Evolutionary conservation across 2,113 vertebrate species (phyloP).

Genomic region (Notiomystis cincta): DNA sequence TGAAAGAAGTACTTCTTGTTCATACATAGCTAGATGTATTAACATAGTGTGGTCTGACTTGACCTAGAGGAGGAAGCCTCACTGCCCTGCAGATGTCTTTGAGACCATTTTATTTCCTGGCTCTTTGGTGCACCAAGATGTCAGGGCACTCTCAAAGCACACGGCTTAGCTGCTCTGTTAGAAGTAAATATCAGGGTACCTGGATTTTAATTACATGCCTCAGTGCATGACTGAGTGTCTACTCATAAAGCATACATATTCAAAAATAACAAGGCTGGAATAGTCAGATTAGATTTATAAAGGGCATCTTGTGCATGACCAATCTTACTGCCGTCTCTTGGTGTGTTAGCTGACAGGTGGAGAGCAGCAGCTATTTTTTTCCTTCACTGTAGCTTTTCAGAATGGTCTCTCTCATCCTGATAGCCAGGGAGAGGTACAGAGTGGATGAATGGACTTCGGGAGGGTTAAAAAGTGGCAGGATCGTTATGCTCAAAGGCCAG

Average conservation of each 20-base stretch:
- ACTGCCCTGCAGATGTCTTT: neutral
- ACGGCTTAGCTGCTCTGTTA: neutral
- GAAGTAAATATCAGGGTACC: neutral
- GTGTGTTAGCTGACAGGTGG: neutral
- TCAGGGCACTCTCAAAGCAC: neutral
- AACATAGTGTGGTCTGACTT: neutral
- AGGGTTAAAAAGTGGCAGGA: neutral
- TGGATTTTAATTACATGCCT: neutral
- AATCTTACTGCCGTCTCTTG: neutral
- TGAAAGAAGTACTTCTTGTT: neutral
- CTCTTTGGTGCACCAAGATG: rapidly evolving
- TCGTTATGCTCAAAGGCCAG: neutral
- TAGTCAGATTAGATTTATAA: neutral
- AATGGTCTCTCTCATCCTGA: neutral
- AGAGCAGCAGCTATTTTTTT: neutral
- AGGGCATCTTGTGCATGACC: neutral
- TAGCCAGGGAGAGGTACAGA: neutral
- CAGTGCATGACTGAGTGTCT: neutral
- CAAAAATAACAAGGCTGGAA: neutral
- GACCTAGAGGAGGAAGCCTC: neutral
- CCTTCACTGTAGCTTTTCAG: neutral
- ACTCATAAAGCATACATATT: neutral
- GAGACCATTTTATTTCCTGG: neutral
- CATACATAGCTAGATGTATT: neutral
- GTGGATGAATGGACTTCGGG: neutral